phyloP scores from a whole-genome alignment of 2,888 invertebrate species.

The Polymixis lichenea region DNA sequence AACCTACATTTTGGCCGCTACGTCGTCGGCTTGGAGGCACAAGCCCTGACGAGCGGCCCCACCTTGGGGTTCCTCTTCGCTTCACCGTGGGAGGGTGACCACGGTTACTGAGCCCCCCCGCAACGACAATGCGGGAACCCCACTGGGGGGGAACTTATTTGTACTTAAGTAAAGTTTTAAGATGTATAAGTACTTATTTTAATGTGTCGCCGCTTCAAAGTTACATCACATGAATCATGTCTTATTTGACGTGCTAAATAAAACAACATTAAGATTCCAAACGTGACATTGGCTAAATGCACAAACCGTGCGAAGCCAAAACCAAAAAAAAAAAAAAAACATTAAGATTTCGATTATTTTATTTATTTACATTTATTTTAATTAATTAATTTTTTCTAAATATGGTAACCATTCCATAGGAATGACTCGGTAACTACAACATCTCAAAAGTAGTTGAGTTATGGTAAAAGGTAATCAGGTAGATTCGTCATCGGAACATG shows the following conservation, averaged over 20 bases:
- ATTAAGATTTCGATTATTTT: conserved; percentile 19
- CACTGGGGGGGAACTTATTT: no score
- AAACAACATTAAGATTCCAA: conserved; percentile 35
- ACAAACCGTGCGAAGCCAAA: no score
- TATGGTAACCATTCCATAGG: conserved; percentile 62
- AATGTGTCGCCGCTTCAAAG: conserved; percentile 2
- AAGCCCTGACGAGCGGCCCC: no score
- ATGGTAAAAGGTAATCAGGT: neutral
- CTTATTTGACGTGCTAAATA: conserved; percentile 1
- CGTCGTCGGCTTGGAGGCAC: no score
- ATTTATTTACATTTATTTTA: conserved; percentile 43
- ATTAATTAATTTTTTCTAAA: neutral
- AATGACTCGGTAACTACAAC: conserved; percentile 52
- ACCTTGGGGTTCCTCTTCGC: no score
- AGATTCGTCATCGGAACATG: conserved; percentile 83
- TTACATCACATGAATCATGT: conserved; percentile 13
- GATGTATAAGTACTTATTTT: neutral
- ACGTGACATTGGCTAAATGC: no score
- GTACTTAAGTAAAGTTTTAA: neutral
- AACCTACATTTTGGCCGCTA: no score
- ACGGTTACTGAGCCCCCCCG: no score
- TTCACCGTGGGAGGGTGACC: no score
- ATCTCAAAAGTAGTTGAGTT: neutral
- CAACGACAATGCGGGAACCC: no score
- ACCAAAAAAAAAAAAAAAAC: conserved; percentile 44